These are phyloP conservation scores for Micronycteris hirsuta DNA, from an alignment of 2,113 vertebrate species.

Conservation along the genomic window DNA sequence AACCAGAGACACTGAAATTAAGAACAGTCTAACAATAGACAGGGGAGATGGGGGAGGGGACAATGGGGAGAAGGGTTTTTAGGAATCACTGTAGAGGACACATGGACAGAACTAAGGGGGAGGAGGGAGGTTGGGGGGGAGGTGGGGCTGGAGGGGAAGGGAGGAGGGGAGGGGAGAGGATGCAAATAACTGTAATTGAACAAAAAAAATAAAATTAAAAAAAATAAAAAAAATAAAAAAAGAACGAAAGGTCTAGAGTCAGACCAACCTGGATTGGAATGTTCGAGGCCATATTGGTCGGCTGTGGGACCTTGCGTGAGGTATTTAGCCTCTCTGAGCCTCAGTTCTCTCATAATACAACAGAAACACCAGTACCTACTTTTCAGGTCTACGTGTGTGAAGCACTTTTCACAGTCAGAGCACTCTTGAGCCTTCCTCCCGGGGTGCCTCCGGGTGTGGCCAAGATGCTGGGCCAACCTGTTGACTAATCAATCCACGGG, in stretches of 20 bases:
- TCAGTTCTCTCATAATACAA: not conserved
- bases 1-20: too few species aligned
- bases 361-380: not conserved
- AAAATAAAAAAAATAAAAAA: slow-evolving; percentile 6
- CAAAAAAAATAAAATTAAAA: too few species aligned
- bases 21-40: too few species aligned
- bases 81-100: too few species aligned
- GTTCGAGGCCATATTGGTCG: not conserved
- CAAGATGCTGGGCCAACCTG: not conserved
- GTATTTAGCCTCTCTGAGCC: not conserved
- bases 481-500: fast-evolving
- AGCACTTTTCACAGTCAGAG: not conserved
- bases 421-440: not conserved
- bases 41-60: too few species aligned
- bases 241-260: not conserved
- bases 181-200: too few species aligned
- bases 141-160: too few species aligned
- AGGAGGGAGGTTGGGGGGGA: too few species aligned
- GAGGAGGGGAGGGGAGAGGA: too few species aligned
- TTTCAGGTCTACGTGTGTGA: not conserved
- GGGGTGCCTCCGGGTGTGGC: fast-evolving
- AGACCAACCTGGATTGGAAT: not conserved
- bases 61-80: too few species aligned
- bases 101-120: too few species aligned
- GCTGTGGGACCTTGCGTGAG: not conserved